Evolutionary conservation across 2,888 invertebrate species (phyloP).

Genomic region (Leucozona laternaria): DNA sequence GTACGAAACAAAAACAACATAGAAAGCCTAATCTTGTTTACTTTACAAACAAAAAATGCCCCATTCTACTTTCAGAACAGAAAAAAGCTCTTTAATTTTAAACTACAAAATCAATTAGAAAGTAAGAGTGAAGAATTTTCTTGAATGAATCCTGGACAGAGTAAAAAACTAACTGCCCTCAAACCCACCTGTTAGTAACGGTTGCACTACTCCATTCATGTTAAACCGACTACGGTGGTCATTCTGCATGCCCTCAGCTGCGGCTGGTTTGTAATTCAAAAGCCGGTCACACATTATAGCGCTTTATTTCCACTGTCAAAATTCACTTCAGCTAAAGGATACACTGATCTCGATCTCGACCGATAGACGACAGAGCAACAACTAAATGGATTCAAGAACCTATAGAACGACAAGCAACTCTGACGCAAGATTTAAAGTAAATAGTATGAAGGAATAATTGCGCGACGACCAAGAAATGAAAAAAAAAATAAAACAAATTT

Average conservation of each 20-base stretch:
- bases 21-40: not conserved
- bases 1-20: conserved; percentile 44
- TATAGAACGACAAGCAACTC: not conserved
- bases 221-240: conserved; percentile 82
- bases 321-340: conserved; percentile 7
- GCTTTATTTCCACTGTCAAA: not conserved
- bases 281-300: conserved; percentile 81
- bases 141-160: conserved; percentile 13
- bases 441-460: not conserved
- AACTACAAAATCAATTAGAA: not conserved
- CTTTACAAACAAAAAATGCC: not conserved
- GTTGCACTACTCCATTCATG: conserved; percentile 90
- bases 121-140: not conserved
- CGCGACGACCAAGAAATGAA: not conserved
- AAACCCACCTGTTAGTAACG: conserved; percentile 92
- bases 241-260: conserved; percentile 76
- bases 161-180: not conserved
- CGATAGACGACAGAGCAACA: conserved; percentile 1
- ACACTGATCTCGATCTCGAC: not conserved
- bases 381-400: not conserved
- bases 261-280: conserved; percentile 79
- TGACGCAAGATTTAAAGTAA: not conserved
- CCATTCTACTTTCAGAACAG: not conserved
- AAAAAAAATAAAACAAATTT: not conserved
- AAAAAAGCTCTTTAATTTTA: not conserved